Conservation (phyloP, 2,113 vertebrate genomes). For the Misgurnus mizolepis region DNA sequence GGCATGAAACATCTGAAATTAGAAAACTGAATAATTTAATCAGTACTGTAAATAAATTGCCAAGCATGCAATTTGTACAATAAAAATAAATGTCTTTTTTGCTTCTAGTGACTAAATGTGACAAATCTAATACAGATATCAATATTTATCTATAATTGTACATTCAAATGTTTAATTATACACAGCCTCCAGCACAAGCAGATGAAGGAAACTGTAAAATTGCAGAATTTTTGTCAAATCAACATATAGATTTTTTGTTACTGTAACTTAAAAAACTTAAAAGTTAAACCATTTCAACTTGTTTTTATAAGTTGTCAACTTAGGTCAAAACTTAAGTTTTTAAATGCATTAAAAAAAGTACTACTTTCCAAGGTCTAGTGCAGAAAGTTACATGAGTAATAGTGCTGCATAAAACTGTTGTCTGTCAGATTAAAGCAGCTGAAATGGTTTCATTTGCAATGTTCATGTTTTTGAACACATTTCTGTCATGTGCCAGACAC, state of each 20-base stretch:
- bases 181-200: no score
- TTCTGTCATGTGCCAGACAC: slow-evolving; percentile 7
- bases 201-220: not conserved
- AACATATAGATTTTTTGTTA: no score
- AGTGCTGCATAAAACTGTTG: not conserved
- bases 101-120: no score
- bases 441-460: not conserved
- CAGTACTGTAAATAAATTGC: not conserved
- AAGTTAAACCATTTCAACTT: no score
- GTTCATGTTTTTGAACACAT: slow-evolving; percentile 11
- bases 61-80: not conserved
- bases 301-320: no score
- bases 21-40: not conserved
- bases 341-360: not conserved
- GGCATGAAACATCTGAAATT: not conserved
- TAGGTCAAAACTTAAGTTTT: no score
- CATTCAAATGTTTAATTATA: no score
- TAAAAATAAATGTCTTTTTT: not conserved
- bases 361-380: not conserved
- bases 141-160: no score
- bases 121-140: no score
- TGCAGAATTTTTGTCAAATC: not conserved
- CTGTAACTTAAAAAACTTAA: no score
- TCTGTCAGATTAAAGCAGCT: slow-evolving; percentile 9
- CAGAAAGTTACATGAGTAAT: not conserved